Percentiles rank a stretch among this genome's conserved stretches.
Evolutionary conservation across 2,113 vertebrate genomes (phyloP).

Genomic region (Tachysurus vachellii): DNA sequence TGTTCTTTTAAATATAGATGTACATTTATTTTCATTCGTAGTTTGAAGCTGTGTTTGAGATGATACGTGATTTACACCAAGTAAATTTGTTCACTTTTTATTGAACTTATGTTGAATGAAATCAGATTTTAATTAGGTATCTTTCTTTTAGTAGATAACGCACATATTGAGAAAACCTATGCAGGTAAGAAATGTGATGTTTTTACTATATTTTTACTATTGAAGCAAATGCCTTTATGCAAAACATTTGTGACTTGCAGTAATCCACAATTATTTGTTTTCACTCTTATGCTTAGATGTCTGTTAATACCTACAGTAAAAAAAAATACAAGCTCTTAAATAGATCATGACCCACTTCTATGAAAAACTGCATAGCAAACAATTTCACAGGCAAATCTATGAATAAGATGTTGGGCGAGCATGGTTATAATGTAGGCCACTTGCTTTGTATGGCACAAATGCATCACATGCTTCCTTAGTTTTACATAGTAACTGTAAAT

Average conservation of each 20-base stretch:
- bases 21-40: not conserved
- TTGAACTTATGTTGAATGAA: not conserved
- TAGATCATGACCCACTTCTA: not conserved
- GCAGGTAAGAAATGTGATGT: not conserved
- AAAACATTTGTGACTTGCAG: not conserved
- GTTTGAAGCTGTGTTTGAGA: not conserved
- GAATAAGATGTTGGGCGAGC: too few species aligned
- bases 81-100: not conserved
- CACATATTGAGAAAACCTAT: not conserved
- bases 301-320: not conserved
- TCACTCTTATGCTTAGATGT: not conserved
- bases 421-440: too few species aligned
- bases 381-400: not conserved
- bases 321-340: not conserved
- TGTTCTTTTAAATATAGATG: not conserved
- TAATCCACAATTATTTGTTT: not conserved
- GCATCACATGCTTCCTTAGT: not conserved
- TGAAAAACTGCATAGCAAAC: not conserved
- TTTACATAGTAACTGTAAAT: not conserved
- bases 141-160: not conserved
- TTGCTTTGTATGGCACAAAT: not conserved
- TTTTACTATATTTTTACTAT: not conserved
- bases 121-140: not conserved
- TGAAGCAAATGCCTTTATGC: not conserved
- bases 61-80: not conserved